Evolutionary conservation across 1,140 invertebrate genomes (phyloP), one percentile per base, ranked within the genome.

Genomic region (Contarinia nasturtii): DNA sequence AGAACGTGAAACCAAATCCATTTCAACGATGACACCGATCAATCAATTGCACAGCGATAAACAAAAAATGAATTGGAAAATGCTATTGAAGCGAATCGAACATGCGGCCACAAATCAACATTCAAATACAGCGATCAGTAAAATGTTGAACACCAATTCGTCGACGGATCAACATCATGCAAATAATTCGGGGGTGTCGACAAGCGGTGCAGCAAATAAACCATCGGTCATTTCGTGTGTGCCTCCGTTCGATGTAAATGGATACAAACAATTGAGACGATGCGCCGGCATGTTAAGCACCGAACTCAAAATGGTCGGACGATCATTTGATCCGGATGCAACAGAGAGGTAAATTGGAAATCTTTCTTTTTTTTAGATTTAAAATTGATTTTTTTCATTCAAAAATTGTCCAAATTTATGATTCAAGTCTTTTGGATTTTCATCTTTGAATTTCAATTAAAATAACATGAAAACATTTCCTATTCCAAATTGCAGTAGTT

Each of bases 261-360:
- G 65, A 67, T 58, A 72, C 56, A 58, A 56, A 63, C 55, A 69
- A 59, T 59, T 84, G 34, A 72, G 79, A 49, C 72, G 72, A 45
- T 74, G 81, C 1, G 69, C 77, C 8, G 82, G 82, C 33, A 71
- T 77, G 17, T 65, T 89, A 38, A 65, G 74, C 10, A 75, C 73
- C 1, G 81, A 85, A 60, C 58, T 88, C 48, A 68, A 73, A 22
- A 66, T 82, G 48, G 70, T 87, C 41, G 77, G 87, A 55, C 66
- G 70, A 43, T 74, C 76, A 53, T 66, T 90, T 42, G 90, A 94
- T 66, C 91, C 88, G 15, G 90, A 95, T 69, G 88, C 85, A 14
- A 95, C 91, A 14, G 86, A 81, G 15, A 90, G 27, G 27, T 27
- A 27, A n/a, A n/a, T n/a, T n/a, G n/a, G n/a, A n/a, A n/a, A n/a